These are phyloP conservation scores for Dipus sagitta DNA, from an alignment of 2,797 vertebrate species.

Conservation along the genomic window DNA sequence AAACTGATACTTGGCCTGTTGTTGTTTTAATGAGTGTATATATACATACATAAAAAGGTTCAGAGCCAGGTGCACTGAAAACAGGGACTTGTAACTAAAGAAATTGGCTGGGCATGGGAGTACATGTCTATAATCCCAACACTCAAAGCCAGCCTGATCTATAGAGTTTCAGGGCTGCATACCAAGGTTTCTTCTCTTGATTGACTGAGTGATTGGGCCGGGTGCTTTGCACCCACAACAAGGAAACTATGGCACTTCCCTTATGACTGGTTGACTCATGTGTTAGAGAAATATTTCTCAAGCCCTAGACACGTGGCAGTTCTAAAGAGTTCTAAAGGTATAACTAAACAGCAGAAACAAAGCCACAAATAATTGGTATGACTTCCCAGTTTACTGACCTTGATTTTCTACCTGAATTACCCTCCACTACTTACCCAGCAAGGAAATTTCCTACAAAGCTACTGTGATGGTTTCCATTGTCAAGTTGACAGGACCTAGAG, in stretches of 20 bases:
- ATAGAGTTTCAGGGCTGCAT: not conserved
- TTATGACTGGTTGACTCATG: not conserved
- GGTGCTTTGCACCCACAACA: too few relatives aligned
- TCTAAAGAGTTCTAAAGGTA: not conserved
- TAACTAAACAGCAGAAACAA: not conserved
- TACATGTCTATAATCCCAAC: not conserved
- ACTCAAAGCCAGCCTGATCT: not conserved
- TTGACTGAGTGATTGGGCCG: not conserved
- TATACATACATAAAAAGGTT: not conserved
- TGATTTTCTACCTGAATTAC: constrained; percentile 28
- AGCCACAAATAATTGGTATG: not conserved
- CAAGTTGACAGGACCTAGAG: too few relatives aligned
- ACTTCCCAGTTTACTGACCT: not conserved
- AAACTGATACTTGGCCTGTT: not conserved
- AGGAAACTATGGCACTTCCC: not conserved
- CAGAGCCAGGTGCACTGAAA: constrained; percentile 25
- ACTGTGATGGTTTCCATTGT: too few relatives aligned
- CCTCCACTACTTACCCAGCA: not conserved
- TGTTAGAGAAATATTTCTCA: not conserved
- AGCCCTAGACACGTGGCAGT: not conserved
- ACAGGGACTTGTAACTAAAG: not conserved
- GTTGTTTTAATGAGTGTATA: too few relatives aligned
- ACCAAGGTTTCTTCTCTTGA: not conserved
- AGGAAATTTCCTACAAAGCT: constrained; percentile 1
- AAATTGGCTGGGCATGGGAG: not conserved